These are phyloP conservation scores for Epinotia brunnichana DNA, from an alignment of 2,888 invertebrate genomes.

Conservation along the genomic window DNA sequence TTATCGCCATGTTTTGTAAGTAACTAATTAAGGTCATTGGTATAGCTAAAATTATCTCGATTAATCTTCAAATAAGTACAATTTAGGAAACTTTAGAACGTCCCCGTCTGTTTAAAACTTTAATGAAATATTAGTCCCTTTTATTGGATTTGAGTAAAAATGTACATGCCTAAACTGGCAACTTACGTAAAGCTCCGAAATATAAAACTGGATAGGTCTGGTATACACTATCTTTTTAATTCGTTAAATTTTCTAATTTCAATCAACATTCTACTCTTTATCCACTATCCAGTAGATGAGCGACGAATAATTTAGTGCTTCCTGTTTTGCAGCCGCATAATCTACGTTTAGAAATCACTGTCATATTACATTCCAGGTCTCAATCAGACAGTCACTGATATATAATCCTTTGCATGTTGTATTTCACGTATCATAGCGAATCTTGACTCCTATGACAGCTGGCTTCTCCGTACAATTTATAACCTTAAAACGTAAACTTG, in stretches of 20 bases:
- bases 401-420: background rate
- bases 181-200: too few species aligned
- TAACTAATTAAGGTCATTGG: conserved; percentile 3
- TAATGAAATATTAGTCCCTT: background rate
- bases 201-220: too few species aligned
- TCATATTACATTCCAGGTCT: background rate
- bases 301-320: background rate
- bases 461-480: too few species aligned
- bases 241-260: too few species aligned
- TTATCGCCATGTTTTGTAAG: conserved; percentile 1
- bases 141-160: background rate
- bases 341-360: background rate
- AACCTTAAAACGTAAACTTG: too few species aligned
- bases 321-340: background rate
- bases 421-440: too few species aligned
- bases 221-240: too few species aligned
- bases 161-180: background rate
- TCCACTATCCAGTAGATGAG: background rate
- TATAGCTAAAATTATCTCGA: conserved; percentile 6
- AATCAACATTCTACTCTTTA: background rate
- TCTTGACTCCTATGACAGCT: too few species aligned
- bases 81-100: background rate
- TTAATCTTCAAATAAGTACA: conserved; percentile 16
- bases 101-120: background rate
- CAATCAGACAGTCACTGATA: background rate